Evolutionary conservation across 2,113 vertebrate species (phyloP).

Genomic region (Burhinus oedicnemus): DNA sequence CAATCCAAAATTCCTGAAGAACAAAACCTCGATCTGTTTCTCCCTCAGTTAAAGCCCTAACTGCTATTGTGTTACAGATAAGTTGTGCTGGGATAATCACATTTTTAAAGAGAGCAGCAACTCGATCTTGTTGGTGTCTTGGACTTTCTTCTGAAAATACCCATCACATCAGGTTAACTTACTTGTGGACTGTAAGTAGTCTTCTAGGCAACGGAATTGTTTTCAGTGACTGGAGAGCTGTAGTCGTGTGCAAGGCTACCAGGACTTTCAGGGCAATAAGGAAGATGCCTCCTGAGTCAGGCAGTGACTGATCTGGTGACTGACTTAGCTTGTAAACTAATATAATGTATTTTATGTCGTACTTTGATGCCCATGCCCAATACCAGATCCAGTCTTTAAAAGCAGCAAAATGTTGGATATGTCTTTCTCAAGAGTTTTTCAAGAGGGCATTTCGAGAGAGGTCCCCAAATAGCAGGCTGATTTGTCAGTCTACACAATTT

Average conservation of each 20-base stretch:
- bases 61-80: neutral
- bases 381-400: neutral
- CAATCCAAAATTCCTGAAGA: neutral
- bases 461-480: neutral
- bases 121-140: rapidly evolving
- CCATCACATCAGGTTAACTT: neutral
- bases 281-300: neutral
- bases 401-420: neutral
- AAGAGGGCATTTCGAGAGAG: neutral
- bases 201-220: neutral
- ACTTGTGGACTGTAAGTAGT: neutral
- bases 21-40: neutral
- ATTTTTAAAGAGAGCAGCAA: neutral
- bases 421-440: neutral
- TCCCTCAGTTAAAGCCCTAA: neutral
- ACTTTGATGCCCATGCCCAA: neutral
- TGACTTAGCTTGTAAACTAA: neutral
- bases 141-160: neutral
- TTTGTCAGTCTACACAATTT: neutral
- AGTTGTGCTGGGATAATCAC: neutral
- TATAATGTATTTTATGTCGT: neutral
- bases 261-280: neutral
- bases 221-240: neutral
- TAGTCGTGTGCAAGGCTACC: neutral
- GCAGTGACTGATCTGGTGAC: neutral